Percentiles rank a stretch among this genome's conserved stretches.
These are phyloP conservation scores for Ylistrum balloti DNA, from an alignment of 1,140 invertebrate species.

Conservation along the genomic window DNA sequence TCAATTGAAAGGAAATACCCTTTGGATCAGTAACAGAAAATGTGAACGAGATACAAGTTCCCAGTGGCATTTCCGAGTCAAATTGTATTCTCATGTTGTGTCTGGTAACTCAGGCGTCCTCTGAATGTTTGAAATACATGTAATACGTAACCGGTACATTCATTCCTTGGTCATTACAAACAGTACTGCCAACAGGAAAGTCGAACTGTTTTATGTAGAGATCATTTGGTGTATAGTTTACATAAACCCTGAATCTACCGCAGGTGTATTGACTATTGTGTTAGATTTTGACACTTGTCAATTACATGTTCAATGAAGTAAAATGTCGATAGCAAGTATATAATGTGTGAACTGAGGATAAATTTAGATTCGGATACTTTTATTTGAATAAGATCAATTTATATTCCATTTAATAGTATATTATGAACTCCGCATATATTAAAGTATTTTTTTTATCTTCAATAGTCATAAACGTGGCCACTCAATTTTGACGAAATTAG, in stretches of 20 bases:
- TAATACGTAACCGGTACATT: neutral
- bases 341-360: too few relatives aligned
- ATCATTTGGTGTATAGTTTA: neutral
- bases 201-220: neutral
- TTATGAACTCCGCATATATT: too few relatives aligned
- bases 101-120: neutral
- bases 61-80: neutral
- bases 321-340: too few relatives aligned
- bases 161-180: neutral
- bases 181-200: neutral
- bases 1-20: too few relatives aligned
- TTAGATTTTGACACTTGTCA: slow-evolving; percentile 11
- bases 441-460: too few relatives aligned
- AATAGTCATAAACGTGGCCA: too few relatives aligned
- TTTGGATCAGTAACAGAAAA: too few relatives aligned
- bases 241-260: neutral
- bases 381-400: too few relatives aligned
- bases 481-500: too few relatives aligned
- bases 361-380: too few relatives aligned
- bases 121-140: too few relatives aligned
- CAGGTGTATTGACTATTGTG: neutral
- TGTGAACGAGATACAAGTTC: neutral
- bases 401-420: too few relatives aligned
- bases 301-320: neutral
- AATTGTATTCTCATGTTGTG: neutral